Evolutionary conservation across 2,888 invertebrate genomes (phyloP).

Genomic region (Plagodis dolabraria): DNA sequence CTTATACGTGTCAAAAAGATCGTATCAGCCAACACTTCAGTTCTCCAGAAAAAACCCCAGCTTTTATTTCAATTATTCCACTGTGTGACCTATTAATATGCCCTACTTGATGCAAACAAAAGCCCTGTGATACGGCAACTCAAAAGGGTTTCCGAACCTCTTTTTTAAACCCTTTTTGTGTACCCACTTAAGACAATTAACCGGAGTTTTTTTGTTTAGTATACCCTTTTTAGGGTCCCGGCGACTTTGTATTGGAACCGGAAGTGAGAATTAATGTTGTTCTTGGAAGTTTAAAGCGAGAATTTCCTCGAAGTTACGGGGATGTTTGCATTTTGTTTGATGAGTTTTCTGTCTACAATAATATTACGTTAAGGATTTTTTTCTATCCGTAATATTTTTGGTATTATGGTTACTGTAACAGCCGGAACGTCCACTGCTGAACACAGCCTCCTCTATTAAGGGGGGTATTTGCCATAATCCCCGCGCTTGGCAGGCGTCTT

Average conservation of each 20-base stretch:
- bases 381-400: no score
- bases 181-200: slow-evolving; percentile 72
- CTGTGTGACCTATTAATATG: slow-evolving; percentile 43
- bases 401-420: no score
- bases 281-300: slow-evolving; percentile 25
- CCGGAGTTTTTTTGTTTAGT: slow-evolving; percentile 50
- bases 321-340: slow-evolving; percentile 12
- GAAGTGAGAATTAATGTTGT: slow-evolving; percentile 24
- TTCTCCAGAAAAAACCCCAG: slow-evolving; percentile 16
- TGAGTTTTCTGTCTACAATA: slow-evolving; percentile 6
- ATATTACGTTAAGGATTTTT: no score
- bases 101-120: slow-evolving; percentile 56
- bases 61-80: slow-evolving; percentile 42
- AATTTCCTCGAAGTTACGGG: slow-evolving; percentile 14
- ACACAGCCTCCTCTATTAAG: no score
- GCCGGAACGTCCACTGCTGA: no score
- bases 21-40: not conserved
- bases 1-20: not conserved
- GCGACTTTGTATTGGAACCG: slow-evolving; percentile 15
- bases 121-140: slow-evolving; percentile 38
- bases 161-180: slow-evolving; percentile 46
- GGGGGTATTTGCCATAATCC: no score
- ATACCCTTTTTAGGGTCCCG: slow-evolving; percentile 48
- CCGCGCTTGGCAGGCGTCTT: no score
- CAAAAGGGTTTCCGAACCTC: slow-evolving; percentile 49